Evolutionary conservation across 1,140 invertebrate species (phyloP), one percentile per base, ranked within the genome.

Genomic region (Tachypleus tridentatus): DNA sequence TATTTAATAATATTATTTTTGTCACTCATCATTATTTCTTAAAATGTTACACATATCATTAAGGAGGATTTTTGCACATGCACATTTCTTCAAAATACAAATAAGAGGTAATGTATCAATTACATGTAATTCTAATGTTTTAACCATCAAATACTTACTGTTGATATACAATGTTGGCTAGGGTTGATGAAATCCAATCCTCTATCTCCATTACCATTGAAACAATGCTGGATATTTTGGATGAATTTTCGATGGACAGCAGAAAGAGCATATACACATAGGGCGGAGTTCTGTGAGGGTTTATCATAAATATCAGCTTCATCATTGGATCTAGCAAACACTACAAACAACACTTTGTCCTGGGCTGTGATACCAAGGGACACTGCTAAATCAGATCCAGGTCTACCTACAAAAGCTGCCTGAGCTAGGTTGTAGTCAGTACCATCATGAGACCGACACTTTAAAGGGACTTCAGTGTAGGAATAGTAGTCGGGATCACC

Each of bases 401-500:
- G 87, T 76, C 93, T 94, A 5, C 91, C 93, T 5, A 98, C 85
- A 75, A 87, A 95, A 0, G 91, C 93, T 0, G 95, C 92, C 76
- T 97, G 92, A 5, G 94, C 87, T 4, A 98, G 79, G 77, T 97
- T 97, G 74, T 95, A 97, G 54, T 78, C 73, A 3, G 85, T 86
- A 50, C 86, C 87, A 57, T 83, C 82, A 71, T 84, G 81, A 71
- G 82, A 82, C 47, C 85, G 88, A 77, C 97, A 99, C 67, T 95
- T 88, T 70, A 98, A 87, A 3, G 94, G 93, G 68, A 98, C 93
- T 80, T 98, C 96, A 5, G 92, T 96, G 77, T 98, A 98, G 0
- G 95, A 98, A 77, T 96, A 96, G 78, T 95, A 98, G 74, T 94
- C 88, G 67, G 88, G 84, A 76, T 98, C 97, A 73, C 95, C 89